Percentiles rank a stretch among this genome's conserved stretches.
These are phyloP conservation scores for Xylota sylvarum DNA, from an alignment of 2,888 invertebrate species.

Conservation along the genomic window DNA sequence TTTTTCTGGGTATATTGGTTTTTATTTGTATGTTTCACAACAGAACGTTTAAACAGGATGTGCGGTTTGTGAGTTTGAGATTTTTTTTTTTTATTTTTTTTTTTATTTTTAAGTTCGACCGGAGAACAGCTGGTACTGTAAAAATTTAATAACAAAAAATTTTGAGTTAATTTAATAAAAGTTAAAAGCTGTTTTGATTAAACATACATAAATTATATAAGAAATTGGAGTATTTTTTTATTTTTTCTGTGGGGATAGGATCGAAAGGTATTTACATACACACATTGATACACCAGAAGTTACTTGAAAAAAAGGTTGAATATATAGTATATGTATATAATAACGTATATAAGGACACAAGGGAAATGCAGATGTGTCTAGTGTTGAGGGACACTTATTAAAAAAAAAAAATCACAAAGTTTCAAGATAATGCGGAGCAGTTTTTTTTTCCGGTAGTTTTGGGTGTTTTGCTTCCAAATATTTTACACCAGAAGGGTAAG, in stretches of 20 bases:
- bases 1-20: conserved; percentile 32
- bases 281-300: conserved; percentile 60
- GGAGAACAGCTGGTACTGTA: conserved; percentile 89
- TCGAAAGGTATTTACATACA: conserved; percentile 55
- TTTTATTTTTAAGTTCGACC: conserved; percentile 86
- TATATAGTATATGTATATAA: conserved; percentile 1
- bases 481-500: background rate
- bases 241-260: conserved; percentile 18
- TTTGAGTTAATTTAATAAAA: conserved; percentile 83
- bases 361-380: conserved; percentile 50
- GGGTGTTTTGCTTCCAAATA: background rate
- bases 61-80: conserved; percentile 69
- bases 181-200: conserved; percentile 44
- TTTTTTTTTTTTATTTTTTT: conserved; percentile 36
- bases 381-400: conserved; percentile 17
- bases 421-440: conserved; percentile 16
- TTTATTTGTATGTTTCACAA: conserved; percentile 66
- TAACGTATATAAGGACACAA: conserved; percentile 34
- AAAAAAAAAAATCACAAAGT: conserved; percentile 38
- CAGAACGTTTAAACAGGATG: conserved; percentile 39
- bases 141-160: conserved; percentile 82
- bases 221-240: conserved; percentile 24
- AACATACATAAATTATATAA: conserved; percentile 42
- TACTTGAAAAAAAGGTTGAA: conserved; percentile 12
- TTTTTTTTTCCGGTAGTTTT: background rate